Evolutionary conservation across 2,113 vertebrate species (phyloP).

Genomic region (Hydrochoerus hydrochaeris): DNA sequence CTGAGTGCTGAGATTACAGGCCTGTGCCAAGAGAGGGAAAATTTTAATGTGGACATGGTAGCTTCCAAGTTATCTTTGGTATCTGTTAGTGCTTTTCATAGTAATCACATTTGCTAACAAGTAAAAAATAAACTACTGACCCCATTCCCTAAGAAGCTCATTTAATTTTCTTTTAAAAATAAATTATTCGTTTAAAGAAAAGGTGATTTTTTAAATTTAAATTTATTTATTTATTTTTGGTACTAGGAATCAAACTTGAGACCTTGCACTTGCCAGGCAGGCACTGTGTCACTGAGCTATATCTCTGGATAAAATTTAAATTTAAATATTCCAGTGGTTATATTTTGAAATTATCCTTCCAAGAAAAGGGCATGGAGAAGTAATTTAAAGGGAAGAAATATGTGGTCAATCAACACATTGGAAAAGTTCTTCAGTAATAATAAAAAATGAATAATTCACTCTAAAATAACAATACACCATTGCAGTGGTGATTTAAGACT

Average conservation of each 20-base stretch:
- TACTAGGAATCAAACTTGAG: too few relatives aligned
- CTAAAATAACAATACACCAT: background rate
- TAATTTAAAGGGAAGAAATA: background rate
- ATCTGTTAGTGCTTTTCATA: background rate
- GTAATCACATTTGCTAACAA: background rate
- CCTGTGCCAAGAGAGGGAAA: background rate
- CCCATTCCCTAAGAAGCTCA: background rate
- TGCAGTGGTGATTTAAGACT: background rate
- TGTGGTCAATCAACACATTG: background rate
- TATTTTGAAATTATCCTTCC: background rate
- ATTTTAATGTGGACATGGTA: background rate
- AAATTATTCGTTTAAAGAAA: background rate
- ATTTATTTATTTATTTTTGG: background rate
- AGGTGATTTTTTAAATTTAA: background rate
- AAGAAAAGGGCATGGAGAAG: background rate
- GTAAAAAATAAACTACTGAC: background rate
- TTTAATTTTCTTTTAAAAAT: background rate
- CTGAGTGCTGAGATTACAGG: too few relatives aligned
- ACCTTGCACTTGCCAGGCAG: too few relatives aligned
- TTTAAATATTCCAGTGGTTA: background rate
- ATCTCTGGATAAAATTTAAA: background rate
- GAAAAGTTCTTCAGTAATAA: background rate
- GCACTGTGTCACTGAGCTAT: too few relatives aligned
- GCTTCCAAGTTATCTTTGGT: background rate
- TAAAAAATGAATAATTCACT: background rate